Conservation (phyloP, 2,113 vertebrate species). For the Bubo bubo region DNA sequence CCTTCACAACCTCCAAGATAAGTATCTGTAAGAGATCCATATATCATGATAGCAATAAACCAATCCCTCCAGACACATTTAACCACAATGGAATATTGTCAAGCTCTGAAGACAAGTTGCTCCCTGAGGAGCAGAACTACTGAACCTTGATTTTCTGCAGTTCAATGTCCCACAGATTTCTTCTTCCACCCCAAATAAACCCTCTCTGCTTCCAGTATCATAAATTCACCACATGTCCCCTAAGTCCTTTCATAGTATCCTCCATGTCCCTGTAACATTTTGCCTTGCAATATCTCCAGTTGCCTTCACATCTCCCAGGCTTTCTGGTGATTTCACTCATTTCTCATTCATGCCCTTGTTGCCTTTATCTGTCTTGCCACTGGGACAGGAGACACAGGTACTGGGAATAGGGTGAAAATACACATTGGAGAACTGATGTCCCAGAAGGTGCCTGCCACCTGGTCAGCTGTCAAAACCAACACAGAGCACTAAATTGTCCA, state of each 20-base stretch:
- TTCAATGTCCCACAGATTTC: not conserved
- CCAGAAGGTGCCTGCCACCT: not conserved
- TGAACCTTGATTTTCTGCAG: conserved; percentile 48
- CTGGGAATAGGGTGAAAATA: not conserved
- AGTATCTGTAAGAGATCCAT: conserved; percentile 22
- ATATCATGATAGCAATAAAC: conserved; percentile 43
- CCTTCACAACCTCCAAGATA: not conserved
- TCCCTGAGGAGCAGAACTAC: conserved; percentile 34
- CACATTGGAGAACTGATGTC: not conserved
- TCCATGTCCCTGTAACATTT: not conserved
- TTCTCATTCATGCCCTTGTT: not conserved
- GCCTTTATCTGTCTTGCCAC: not conserved
- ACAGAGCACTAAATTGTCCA: not conserved
- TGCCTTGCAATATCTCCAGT: not conserved
- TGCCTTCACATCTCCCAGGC: not conserved
- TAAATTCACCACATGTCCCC: not conserved
- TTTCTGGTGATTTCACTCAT: not conserved
- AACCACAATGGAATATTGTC: conserved; percentile 26
- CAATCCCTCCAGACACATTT: not conserved
- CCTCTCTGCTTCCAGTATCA: not conserved
- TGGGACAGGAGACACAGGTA: not conserved
- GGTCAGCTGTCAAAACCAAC: not conserved
- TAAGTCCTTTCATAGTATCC: not conserved
- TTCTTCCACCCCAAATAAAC: not conserved
- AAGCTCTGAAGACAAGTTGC: conserved; percentile 36